Base-by-base conservation (phyloP, 2,797 vertebrate genomes). In the Apogon talboti region DNA sequence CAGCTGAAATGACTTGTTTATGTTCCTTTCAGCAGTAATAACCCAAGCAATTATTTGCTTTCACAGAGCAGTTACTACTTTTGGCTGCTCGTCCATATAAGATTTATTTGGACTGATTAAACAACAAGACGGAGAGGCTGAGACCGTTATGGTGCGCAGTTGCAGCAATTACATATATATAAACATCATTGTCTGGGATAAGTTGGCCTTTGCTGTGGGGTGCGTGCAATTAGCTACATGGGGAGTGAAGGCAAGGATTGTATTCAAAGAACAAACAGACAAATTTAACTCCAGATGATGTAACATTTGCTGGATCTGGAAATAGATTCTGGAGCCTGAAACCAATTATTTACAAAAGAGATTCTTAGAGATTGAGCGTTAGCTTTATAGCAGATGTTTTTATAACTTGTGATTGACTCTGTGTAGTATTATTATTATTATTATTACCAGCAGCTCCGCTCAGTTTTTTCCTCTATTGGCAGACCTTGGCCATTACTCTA, bases 351-450 rank as follows among this genome's bases (percentile, higher is more conserved):
- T 82, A 78, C 69, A 76, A 81, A 74, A 76, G 49, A 70, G 78
- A 85, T 87, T 82, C 33, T 40, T 78, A 85, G 73, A 83, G 84
- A 85, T 62, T 73, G 79, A 77, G 76, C 38, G 64, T 70, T 72
- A 78, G 87, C 76, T 83, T 85, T 71, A 49, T 58, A 84, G 58
- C 87, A 86, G 83, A 91, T 92, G 90, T 89, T 89, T 85, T 73
- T 72, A 53, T 74, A 82, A 86, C 82, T 84, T 15, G 37, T 84
- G 82, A 85, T 81, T 84, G 78, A 83, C 84, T 88, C 71, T 67
- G 68, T 28, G 24, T 28, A 28, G 2, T 28, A 28, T 28, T 28
- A 28, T 21, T 21, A 21, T 21, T 64, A 73, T 66, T 64, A 87
- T 88, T 81, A 74, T 91, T 85, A 84, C 79, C 76, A 87, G 75